Conservation (phyloP, 2,113 vertebrate species). For the Progne subis region DNA sequence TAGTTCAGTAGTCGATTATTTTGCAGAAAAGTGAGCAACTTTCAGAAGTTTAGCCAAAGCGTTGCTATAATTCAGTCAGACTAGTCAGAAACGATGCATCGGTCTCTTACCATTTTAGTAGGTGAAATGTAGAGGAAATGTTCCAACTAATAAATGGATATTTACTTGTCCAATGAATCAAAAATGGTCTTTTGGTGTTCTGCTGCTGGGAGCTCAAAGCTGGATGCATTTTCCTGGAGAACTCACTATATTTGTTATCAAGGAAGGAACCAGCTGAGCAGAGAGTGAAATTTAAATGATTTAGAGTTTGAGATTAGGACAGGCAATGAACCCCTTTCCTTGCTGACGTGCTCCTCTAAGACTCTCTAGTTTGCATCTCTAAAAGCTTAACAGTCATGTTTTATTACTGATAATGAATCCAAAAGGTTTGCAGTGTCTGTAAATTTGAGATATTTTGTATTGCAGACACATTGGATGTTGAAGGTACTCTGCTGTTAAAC, state of each 20-base stretch:
- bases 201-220: not conserved
- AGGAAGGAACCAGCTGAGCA: not conserved
- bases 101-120: not conserved
- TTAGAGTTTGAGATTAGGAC: not conserved
- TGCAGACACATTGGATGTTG: not conserved
- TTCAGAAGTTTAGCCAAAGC: not conserved
- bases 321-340: not conserved
- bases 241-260: fast-evolving
- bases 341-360: not conserved
- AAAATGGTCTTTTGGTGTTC: not conserved
- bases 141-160: not conserved
- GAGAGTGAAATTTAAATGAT: not conserved
- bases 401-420: not conserved
- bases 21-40: not conserved
- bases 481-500: not conserved
- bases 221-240: not conserved
- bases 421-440: not conserved
- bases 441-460: not conserved
- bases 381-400: not conserved
- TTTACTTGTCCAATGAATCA: not conserved
- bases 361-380: not conserved
- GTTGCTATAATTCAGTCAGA: not conserved
- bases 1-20: not conserved
- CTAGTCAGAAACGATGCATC: not conserved
- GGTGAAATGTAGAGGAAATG: not conserved